Percentiles rank a stretch among this genome's conserved stretches.
Conservation (phyloP, 2,113 vertebrate species). For the Sarotherodon lohbergeri region DNA sequence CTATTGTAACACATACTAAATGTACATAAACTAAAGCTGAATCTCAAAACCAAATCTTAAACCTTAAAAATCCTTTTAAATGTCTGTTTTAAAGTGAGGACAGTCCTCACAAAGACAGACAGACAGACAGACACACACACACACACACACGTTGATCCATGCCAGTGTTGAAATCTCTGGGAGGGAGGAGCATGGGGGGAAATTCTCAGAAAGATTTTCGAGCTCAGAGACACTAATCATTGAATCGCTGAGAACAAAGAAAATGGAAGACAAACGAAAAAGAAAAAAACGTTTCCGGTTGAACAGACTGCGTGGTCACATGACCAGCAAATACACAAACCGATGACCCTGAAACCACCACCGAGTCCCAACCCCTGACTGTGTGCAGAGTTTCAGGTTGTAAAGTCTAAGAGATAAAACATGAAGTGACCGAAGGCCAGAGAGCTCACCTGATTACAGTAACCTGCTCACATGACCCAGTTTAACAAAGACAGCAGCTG, state of each 20-base stretch:
- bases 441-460: not conserved
- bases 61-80: not conserved
- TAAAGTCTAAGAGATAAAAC: not conserved
- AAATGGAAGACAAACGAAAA: not conserved
- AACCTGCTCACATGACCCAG: not conserved
- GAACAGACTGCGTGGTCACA: not conserved
- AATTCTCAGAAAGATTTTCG: constrained; percentile 23
- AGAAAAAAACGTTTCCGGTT: fast-evolving
- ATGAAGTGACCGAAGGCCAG: not conserved
- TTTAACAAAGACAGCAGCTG: not conserved
- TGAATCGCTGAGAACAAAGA: not conserved
- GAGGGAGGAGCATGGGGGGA: not conserved
- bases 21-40: not conserved
- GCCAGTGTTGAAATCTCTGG: not conserved
- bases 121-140: fast-evolving
- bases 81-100: not conserved
- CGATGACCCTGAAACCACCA: not conserved
- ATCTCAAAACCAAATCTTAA: not conserved
- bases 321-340: not conserved
- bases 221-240: not conserved
- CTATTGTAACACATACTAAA: not conserved
- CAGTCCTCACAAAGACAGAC: not conserved
- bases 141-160: not conserved
- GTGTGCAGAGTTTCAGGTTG: not conserved
- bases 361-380: not conserved